Conservation (phyloP, 1,140 invertebrate genomes). For the Trichoplusia ni region DNA sequence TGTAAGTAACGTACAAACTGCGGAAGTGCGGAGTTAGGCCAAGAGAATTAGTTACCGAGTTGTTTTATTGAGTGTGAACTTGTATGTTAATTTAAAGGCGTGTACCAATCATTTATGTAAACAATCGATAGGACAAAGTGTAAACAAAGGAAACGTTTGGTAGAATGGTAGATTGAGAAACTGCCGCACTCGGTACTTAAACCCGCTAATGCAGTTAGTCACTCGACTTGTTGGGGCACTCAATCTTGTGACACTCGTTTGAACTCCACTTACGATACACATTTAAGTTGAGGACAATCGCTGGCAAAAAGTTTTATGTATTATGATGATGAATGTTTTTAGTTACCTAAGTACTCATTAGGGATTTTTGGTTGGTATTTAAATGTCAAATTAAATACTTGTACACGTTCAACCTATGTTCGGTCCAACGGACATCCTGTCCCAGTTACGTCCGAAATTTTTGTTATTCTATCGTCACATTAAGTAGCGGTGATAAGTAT, state of each 20-base stretch:
- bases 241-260: slow-evolving; percentile 50
- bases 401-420: too few species aligned
- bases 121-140: slow-evolving; percentile 36
- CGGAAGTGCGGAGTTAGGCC: background rate
- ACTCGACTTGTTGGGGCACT: slow-evolving; percentile 37
- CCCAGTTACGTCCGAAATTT: too few species aligned
- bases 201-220: slow-evolving; percentile 54
- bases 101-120: slow-evolving; percentile 43
- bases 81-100: slow-evolving; percentile 26
- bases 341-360: too few species aligned
- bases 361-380: too few species aligned
- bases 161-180: slow-evolving; percentile 42
- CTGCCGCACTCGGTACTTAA: slow-evolving; percentile 28
- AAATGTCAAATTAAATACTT: too few species aligned
- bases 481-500: too few species aligned
- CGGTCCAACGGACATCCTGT: too few species aligned
- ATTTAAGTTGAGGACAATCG: slow-evolving; percentile 34
- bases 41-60: slow-evolving; percentile 12
- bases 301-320: too few species aligned
- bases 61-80: slow-evolving; percentile 28
- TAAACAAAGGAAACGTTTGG: slow-evolving; percentile 45
- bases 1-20: background rate
- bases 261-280: slow-evolving; percentile 49
- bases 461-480: too few species aligned
- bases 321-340: too few species aligned